phyloP scores from a whole-genome alignment of 1,140 invertebrate genomes.

The Drosophila nigromelanica region DNA sequence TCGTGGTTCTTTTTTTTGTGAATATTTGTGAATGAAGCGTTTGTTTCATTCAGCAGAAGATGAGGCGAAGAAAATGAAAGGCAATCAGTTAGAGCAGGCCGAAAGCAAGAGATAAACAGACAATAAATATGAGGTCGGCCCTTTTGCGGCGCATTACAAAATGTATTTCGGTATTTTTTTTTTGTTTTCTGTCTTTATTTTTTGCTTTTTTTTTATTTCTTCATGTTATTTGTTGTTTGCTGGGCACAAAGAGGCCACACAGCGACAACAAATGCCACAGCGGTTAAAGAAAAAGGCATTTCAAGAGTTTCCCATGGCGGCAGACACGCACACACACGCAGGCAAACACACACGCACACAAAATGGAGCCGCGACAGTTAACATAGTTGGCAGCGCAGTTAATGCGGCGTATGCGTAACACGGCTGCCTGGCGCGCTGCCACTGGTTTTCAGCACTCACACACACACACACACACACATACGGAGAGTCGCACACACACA shows the following conservation, averaged over 20 bases:
- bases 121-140: conserved; percentile 67
- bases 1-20: conserved; percentile 30
- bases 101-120: conserved; percentile 68
- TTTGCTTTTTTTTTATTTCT: conserved; percentile 28
- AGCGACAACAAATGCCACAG: conserved; percentile 43
- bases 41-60: conserved; percentile 67
- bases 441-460: conserved; percentile 65
- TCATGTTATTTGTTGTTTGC: conserved; percentile 47
- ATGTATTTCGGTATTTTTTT: conserved; percentile 37
- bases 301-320: conserved; percentile 51
- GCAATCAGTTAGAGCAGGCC: conserved; percentile 21
- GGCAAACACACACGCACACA: conserved; percentile 11
- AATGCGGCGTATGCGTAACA: conserved; percentile 61
- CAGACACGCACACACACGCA: conserved; percentile 33
- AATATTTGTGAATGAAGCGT: conserved; percentile 67
- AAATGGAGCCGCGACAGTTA: conserved; percentile 52
- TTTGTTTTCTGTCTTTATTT: conserved; percentile 20
- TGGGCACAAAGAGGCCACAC: conserved; percentile 69
- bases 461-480: conserved; percentile 22
- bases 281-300: conserved; percentile 32
- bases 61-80: conserved; percentile 50
- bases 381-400: conserved; percentile 53
- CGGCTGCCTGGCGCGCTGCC: conserved; percentile 68
- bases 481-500: conserved; percentile 17
- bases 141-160: conserved; percentile 53